Evolutionary conservation across 2,113 vertebrate genomes (phyloP), one percentile per base, ranked within the genome.

Genomic region (Trematomus loennbergii): DNA sequence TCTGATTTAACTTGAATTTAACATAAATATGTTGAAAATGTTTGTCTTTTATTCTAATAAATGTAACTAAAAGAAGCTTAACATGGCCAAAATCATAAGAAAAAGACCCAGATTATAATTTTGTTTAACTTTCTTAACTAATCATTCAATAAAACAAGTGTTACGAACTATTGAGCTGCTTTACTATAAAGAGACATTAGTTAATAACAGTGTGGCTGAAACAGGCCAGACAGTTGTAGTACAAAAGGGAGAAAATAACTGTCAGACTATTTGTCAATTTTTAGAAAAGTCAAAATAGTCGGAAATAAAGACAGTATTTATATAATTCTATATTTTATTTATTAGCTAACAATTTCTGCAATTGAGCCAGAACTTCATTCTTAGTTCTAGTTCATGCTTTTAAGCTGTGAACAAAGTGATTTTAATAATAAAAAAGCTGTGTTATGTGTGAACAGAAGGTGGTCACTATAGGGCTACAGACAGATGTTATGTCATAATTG

Each of bases 401-500:
- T 18, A 60, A 5, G 13, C 57, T 57, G 10, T 40, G 50, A 54
- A 40, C 68, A 36, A 16, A 3, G 8, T 29, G 12, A 12, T 17
- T 63, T 20, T 63, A 17, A 17, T 20, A 29, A 33, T 25, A 2
- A 25, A 25, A 25, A 25, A 25, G 2, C 25, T 25, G 25, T 25
- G 25, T 25, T 25, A 25, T 25, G 25, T 25, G 25, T 25, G 25
- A 25, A 25, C 2, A 25, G 25, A 25, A 25, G 25, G 25, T 25
- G 67, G 72, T 78, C 53, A 72, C 17, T 5, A 12, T 18, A 59
- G 36, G 62, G 17, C 12, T 16, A 40, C 58, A 86, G 76, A 81
- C 79, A 89, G 81, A 81, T 87, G 85, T 72, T 81, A 40, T 40
- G 36, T 85, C 53, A 63, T 60, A 68, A 66, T 77, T 55, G 79